A percentile compares a stretch with the other conserved stretches of the same genome.
These are phyloP conservation scores for Dendronephthya gigantea DNA, from an alignment of 64 coral and sea anemone genomes.

Conservation along the genomic window DNA sequence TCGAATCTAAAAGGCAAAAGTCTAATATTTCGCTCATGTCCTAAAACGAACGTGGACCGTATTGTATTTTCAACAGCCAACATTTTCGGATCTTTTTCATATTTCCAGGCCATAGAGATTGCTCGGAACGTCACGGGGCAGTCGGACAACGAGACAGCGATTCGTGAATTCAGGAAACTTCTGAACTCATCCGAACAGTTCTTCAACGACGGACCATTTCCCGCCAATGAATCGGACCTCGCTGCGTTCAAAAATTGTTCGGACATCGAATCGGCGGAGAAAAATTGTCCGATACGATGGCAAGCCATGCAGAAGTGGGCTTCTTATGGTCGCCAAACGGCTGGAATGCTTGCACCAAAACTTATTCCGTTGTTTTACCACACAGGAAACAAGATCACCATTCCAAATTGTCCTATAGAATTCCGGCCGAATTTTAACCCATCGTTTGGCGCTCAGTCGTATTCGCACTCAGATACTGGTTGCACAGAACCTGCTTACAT, in stretches of 20 bases:
- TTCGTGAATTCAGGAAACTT: background rate
- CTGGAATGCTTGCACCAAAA: constrained; percentile 50
- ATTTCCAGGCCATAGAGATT: background rate
- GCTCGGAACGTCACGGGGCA: background rate
- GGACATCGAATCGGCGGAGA: constrained; percentile 34
- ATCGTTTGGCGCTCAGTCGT: constrained; percentile 48
- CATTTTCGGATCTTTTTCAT: background rate
- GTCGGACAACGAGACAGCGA: background rate
- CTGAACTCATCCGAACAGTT: background rate
- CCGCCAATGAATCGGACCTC: constrained; percentile 44
- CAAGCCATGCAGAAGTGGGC: constrained; percentile 51
- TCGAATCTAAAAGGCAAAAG: too few species aligned
- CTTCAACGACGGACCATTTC: constrained; percentile 30
- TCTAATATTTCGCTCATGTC: too few species aligned
- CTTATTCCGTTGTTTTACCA: constrained; percentile 52
- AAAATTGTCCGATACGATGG: constrained; percentile 59
- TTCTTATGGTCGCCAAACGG: background rate
- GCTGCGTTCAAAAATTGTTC: constrained; percentile 39
- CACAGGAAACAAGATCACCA: constrained; percentile 46
- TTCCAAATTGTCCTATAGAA: constrained; percentile 59
- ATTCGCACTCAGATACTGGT: background rate
- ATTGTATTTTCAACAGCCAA: background rate
- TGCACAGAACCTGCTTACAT: constrained; percentile 32
- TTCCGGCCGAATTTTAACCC: constrained; percentile 47
- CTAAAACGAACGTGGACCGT: background rate